phyloP scores from a whole-genome alignment of 2,113 vertebrate genomes.

The Otocyon megalotis region DNA sequence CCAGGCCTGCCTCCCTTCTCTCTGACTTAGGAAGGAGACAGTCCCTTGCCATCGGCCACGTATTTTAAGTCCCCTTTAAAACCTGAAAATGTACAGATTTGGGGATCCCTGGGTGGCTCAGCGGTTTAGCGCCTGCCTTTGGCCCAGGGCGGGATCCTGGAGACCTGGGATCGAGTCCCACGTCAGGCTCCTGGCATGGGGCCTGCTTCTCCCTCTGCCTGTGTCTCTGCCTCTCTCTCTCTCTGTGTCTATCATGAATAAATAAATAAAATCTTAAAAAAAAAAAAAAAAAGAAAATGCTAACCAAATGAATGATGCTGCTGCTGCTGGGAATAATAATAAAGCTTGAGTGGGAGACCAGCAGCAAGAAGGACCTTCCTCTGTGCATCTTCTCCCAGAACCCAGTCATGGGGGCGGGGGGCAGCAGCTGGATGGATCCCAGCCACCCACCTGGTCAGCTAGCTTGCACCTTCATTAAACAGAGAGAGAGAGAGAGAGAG shows the following conservation, averaged over 20 bases:
- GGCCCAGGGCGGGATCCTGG: too few species aligned
- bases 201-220: too few species aligned
- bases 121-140: too few species aligned
- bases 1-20: neutral
- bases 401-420: neutral
- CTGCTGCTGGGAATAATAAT: accelerated
- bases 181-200: too few species aligned
- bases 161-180: too few species aligned
- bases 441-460: neutral
- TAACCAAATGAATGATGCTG: neutral
- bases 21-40: neutral
- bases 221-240: too few species aligned
- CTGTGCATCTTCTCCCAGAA: neutral
- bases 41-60: neutral
- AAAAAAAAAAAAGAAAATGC: neutral
- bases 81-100: neutral
- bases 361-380: neutral
- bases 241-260: too few species aligned
- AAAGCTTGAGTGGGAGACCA: too few species aligned
- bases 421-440: accelerated
- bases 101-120: too few species aligned
- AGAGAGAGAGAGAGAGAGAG: too few species aligned
- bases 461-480: neutral
- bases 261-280: too few species aligned
- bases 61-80: neutral